phyloP scores from a whole-genome alignment of 2,113 vertebrate genomes.

The Chionodraco myersi region DNA sequence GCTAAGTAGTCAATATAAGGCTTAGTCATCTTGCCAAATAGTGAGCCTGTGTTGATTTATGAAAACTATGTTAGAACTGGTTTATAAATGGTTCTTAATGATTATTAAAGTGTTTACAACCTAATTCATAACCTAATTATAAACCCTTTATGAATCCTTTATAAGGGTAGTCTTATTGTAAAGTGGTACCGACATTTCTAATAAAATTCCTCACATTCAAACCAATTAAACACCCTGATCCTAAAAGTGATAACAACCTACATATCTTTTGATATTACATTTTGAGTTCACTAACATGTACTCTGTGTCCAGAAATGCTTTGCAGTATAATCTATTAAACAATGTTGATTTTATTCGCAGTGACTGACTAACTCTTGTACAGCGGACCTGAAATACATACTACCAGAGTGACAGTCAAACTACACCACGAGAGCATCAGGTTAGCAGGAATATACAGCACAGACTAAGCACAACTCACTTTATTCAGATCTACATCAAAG shows the following conservation, averaged over 20 bases:
- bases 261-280: conserved; percentile 21
- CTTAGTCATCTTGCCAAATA: too few species aligned
- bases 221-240: conserved; percentile 28
- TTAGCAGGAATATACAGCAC: conserved; percentile 77
- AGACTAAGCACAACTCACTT: conserved; percentile 56
- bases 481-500: conserved; percentile 43
- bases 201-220: conserved; percentile 10
- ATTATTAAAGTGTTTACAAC: too few species aligned
- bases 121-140: too few species aligned
- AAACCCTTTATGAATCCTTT: too few species aligned
- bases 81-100: too few species aligned
- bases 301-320: conserved; percentile 29
- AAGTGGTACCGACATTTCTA: too few species aligned
- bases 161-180: too few species aligned
- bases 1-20: too few species aligned
- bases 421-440: conserved; percentile 58
- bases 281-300: conserved; percentile 1
- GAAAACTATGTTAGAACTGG: too few species aligned
- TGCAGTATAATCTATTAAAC: conserved; percentile 20
- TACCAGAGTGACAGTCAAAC: conserved; percentile 57
- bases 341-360: conserved; percentile 24
- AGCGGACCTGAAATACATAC: conserved; percentile 52
- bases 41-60: too few species aligned
- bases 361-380: conserved; percentile 47
- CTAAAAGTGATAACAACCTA: conserved; percentile 8